Base-by-base conservation (phyloP, 1,140 invertebrate genomes). In the Orussus abietinus region DNA sequence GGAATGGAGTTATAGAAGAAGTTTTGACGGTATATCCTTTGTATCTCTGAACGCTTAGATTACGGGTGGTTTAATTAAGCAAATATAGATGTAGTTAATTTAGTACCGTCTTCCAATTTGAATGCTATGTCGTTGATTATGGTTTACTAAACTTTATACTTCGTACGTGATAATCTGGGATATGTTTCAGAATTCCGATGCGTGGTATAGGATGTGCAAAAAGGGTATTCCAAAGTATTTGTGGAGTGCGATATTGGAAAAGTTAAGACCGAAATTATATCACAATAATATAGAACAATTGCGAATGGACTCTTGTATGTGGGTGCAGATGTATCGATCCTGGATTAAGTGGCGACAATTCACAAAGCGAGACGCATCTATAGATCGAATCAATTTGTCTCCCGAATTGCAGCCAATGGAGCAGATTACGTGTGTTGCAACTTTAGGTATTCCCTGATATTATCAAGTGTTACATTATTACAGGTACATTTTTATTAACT, bases 21-120 rank as follows among this genome's bases (percentile, higher is more conserved):
- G 11, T 49, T n/a, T 32, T 55, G 5, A 22, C 48, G 39, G 56
- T 56, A 47, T n/a, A n/a, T n/a, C n/a, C n/a, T n/a, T n/a, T n/a
- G n/a, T n/a, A n/a, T n/a, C n/a, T n/a, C n/a, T n/a, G n/a, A n/a
- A n/a, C n/a, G n/a, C n/a, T n/a, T n/a, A n/a, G n/a, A n/a, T n/a
- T n/a, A n/a, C n/a, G n/a, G n/a, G n/a, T n/a, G n/a, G n/a, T n/a
- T n/a, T n/a, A n/a, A n/a, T n/a, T n/a, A n/a, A n/a, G n/a, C n/a
- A 32, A 6, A 12, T 14, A 19, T 38, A 18, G 12, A 0, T 36
- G 17, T 26, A 13, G 5, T 33, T 17, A 2, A 15, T 40, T n/a
- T 18, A 39, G 15, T 34, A 15, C n/a, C 17, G 37, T 22, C 25
- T 20, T 20, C 7, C 19, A 22, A 25, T 21, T 25, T 17, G 9